phyloP scores from a whole-genome alignment of 2,113 vertebrate genomes.

The Hippocampus comes region DNA sequence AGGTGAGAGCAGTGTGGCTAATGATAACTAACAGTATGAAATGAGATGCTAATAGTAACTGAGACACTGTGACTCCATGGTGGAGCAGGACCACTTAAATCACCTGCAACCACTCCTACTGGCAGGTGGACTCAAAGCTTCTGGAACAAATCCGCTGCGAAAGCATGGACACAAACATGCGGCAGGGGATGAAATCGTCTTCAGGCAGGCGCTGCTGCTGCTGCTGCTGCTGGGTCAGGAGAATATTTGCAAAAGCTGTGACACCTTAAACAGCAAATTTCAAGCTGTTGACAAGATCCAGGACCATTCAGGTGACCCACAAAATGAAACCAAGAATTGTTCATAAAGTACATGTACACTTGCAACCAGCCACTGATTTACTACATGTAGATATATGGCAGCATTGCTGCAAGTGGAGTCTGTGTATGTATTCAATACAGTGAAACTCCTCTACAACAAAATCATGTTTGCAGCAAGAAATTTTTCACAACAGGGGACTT shows the following conservation, averaged over 20 bases:
- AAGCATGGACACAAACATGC: background rate
- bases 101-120: background rate
- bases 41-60: slow-evolving; percentile 5
- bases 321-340: background rate
- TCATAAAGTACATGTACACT: background rate
- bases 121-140: slow-evolving; percentile 8
- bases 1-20: slow-evolving; percentile 1
- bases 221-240: background rate
- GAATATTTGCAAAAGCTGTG: slow-evolving; percentile 32
- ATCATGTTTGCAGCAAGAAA: too few relatives aligned
- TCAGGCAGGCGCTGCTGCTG: background rate
- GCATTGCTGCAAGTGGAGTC: background rate
- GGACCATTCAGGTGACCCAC: background rate
- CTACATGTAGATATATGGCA: background rate
- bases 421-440: too few relatives aligned
- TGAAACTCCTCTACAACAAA: too few relatives aligned
- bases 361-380: background rate
- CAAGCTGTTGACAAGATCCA: slow-evolving; percentile 11
- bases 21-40: slow-evolving; percentile 2
- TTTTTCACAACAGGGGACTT: too few relatives aligned
- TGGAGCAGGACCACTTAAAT: background rate
- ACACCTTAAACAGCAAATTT: slow-evolving; percentile 32
- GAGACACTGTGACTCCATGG: slow-evolving; percentile 5
- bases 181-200: background rate
- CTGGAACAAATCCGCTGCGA: background rate